phyloP scores from a whole-genome alignment of 2,113 vertebrate genomes.

The Leptocoma aspasia region DNA sequence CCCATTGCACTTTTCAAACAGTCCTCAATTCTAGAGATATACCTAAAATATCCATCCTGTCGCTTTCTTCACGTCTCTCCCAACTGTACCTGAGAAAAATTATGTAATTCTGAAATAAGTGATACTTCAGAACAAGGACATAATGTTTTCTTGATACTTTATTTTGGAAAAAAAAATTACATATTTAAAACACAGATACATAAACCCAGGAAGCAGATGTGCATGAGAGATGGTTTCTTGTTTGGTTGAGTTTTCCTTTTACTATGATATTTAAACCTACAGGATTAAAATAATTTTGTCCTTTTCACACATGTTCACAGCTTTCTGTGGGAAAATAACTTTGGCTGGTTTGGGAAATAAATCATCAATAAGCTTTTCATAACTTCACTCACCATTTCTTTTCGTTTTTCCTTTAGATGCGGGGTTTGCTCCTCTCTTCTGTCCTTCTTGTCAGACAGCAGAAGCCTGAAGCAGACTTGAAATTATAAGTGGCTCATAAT shows the following conservation, averaged over 20 bases:
- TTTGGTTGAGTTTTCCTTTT: background rate
- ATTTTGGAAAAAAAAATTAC: background rate
- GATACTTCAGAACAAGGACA: background rate
- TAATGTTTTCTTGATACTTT: background rate
- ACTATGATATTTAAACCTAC: background rate
- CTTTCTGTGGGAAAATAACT: background rate
- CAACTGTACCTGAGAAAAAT: accelerated
- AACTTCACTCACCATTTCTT: background rate
- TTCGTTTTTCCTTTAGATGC: background rate
- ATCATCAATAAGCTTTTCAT: background rate
- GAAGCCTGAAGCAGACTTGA: background rate
- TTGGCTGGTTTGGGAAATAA: background rate
- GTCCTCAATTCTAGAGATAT: background rate
- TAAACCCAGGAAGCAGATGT: background rate
- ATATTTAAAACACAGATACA: accelerated
- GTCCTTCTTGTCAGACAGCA: background rate
- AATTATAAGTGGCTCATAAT: background rate
- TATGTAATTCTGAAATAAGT: background rate
- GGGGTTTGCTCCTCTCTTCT: background rate
- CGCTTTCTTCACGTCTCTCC: background rate
- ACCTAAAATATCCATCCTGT: background rate
- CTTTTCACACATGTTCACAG: accelerated
- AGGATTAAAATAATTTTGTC: background rate
- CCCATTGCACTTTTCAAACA: background rate
- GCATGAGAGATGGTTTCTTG: background rate